A percentile compares a stretch with the other conserved stretches of the same genome.
Evolutionary conservation across 2,888 invertebrate species (phyloP).

Genomic region (Augiades crinisus): DNA sequence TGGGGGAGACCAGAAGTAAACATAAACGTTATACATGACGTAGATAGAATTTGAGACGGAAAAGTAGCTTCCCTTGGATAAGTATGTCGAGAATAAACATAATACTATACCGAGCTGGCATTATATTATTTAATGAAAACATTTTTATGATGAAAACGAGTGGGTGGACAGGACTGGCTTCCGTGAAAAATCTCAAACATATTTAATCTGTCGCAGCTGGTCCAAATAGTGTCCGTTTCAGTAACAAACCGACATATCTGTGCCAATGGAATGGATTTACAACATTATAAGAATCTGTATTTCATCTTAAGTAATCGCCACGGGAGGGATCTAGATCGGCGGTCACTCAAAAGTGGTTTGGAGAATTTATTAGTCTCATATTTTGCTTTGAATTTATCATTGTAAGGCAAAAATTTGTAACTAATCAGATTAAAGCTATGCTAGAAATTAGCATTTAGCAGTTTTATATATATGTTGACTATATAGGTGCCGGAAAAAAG

Average conservation of each 20-base stretch:
- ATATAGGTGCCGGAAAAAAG: too few species aligned
- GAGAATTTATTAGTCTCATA: not conserved
- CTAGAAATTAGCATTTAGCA: too few species aligned
- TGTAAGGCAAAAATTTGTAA: not conserved
- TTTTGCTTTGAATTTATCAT: not conserved
- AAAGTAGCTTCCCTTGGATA: too few species aligned
- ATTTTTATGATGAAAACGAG: not conserved
- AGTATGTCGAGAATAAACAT: too few species aligned
- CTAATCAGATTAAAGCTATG: too few species aligned
- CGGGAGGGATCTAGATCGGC: not conserved
- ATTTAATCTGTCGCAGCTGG: conserved; percentile 19
- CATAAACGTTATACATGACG: too few species aligned
- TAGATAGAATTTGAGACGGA: too few species aligned
- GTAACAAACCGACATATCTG: conserved; percentile 20
- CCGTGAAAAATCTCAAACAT: conserved; percentile 20
- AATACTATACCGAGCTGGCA: too few species aligned
- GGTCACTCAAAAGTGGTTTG: not conserved
- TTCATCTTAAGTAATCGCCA: not conserved
- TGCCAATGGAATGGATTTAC: conserved; percentile 16
- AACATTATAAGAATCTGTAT: conserved; percentile 5
- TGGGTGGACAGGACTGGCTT: conserved; percentile 6
- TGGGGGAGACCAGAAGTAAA: too few species aligned
- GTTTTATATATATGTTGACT: too few species aligned
- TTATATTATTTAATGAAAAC: not conserved
- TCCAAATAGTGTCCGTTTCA: conserved; percentile 10